Percentiles rank a stretch among this genome's conserved stretches.
phyloP scores from a whole-genome alignment of 2,797 vertebrate genomes.

The Amphiprion clarkii region DNA sequence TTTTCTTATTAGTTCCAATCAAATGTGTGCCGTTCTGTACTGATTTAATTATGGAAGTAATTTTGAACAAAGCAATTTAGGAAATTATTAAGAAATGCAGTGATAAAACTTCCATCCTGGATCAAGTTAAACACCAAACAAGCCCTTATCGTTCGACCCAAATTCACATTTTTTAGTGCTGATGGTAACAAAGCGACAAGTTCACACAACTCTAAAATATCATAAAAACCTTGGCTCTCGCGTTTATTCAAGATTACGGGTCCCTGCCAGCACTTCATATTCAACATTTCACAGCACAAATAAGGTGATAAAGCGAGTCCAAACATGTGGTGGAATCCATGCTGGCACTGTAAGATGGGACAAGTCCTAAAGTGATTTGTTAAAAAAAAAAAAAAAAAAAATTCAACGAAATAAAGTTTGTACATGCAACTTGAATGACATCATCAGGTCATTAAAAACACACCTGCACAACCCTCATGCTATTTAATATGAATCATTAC shows the following conservation, averaged over 20 bases:
- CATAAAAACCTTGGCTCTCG: not conserved
- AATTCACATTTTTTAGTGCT: slow-evolving; percentile 2
- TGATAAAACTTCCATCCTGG: not conserved
- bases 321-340: slow-evolving; percentile 48
- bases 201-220: slow-evolving; percentile 34
- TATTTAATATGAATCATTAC: slow-evolving; percentile 18
- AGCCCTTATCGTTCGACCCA: not conserved
- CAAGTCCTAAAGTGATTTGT: not conserved
- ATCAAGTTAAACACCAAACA: not conserved
- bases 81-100: not conserved
- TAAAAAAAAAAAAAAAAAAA: not conserved
- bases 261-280: slow-evolving; percentile 1
- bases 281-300: not conserved
- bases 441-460: not conserved
- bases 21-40: too few relatives aligned
- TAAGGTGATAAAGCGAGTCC: slow-evolving; percentile 33
- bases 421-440: not conserved
- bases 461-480: not conserved
- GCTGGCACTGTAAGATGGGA: not conserved
- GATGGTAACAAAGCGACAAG: slow-evolving; percentile 9
- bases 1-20: not conserved
- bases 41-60: not conserved
- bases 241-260: not conserved
- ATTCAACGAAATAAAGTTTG: too few relatives aligned
- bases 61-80: not conserved